Evolutionary conservation across 1,140 invertebrate species (phyloP), one percentile per base, ranked within the genome.

Genomic region (Aricia agestis): DNA sequence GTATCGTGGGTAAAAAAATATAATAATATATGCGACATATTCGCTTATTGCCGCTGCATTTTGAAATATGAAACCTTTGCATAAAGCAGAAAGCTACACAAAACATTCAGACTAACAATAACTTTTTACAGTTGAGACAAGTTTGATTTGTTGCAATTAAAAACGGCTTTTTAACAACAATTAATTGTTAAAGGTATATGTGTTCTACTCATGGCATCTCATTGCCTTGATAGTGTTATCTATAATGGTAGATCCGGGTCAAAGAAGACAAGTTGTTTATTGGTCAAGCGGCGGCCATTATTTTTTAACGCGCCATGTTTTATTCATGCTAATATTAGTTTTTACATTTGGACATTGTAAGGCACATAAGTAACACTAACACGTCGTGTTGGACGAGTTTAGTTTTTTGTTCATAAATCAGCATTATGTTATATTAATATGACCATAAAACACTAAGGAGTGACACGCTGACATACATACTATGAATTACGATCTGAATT

Each of bases 241-340:
- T 19, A 58, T 19, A 77, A 80, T 82, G 81, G 76, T 75, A 86
- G 79, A 87, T 87, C 85, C 84, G 85, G 87, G 85, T 89, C 83
- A 86, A 83, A 87, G 81, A 82, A 72, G 83, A 86, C 81, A 71
- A 79, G 80, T 84, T 83, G 75, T 80, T 82, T 81, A 79, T 77
- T 72, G 77, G 79, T 81, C 76, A 72, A 71, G 72, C 76, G 71
- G 73, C 77, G 77, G 82, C 78, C 77, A 78, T 70, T 68, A 74
- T 76, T 81, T 81, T 78, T 80, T 77, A 78, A 77, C 76, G 68
- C 72, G 61, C 66, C 73, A 81, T 79, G 73, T 77, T 76, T 81
- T 78, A 81, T 81, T 79, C 79, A 79, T 79, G 65, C 66, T 45
- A 41, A 41, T 61, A 69, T 57, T 52, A 31, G 18, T 59, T 63